A percentile compares a stretch with the other conserved stretches of the same genome.
Conservation (phyloP, 2,797 vertebrate species). For the Gephyroberyx darwinii region DNA sequence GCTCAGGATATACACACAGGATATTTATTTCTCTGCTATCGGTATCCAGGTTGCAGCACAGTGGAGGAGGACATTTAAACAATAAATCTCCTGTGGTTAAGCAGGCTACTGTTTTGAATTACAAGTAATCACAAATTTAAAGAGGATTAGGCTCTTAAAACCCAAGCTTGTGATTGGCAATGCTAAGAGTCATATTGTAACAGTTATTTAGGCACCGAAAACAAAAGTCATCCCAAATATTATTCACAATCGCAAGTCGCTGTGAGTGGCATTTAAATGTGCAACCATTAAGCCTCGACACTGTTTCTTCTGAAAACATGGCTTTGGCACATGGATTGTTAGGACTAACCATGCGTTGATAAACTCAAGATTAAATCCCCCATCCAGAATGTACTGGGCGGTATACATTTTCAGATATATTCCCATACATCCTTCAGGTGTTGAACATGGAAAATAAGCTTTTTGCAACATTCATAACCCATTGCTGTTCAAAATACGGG, state of each 20-base stretch:
- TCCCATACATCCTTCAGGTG: not conserved
- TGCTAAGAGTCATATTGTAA: constrained; percentile 64
- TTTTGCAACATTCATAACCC: not conserved
- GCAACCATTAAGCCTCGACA: constrained; percentile 61
- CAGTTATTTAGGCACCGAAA: constrained; percentile 69
- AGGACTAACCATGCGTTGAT: constrained; percentile 24
- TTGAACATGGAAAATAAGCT: not conserved
- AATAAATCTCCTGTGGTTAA: constrained; percentile 66
- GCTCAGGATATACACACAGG: constrained; percentile 56
- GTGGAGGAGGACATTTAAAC: constrained; percentile 68
- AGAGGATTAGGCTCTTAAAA: constrained; percentile 73
- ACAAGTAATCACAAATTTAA: constrained; percentile 76
- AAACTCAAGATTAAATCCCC: constrained; percentile 48
- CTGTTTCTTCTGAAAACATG: constrained; percentile 48
- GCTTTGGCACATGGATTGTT: constrained; percentile 46
- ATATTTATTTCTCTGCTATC: constrained; percentile 65
- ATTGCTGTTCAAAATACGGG: not conserved
- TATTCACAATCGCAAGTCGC: constrained; percentile 65
- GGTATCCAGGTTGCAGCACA: constrained; percentile 62
- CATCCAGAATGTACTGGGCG: constrained; percentile 15
- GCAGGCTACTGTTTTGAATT: constrained; percentile 70
- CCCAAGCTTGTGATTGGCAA: constrained; percentile 62
- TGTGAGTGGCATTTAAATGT: constrained; percentile 63
- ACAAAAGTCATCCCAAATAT: constrained; percentile 64
- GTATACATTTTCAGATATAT: constrained; percentile 15